These are phyloP conservation scores for Trigoniulus corallinus DNA, from an alignment of 1,140 invertebrate genomes.

Conservation along the genomic window DNA sequence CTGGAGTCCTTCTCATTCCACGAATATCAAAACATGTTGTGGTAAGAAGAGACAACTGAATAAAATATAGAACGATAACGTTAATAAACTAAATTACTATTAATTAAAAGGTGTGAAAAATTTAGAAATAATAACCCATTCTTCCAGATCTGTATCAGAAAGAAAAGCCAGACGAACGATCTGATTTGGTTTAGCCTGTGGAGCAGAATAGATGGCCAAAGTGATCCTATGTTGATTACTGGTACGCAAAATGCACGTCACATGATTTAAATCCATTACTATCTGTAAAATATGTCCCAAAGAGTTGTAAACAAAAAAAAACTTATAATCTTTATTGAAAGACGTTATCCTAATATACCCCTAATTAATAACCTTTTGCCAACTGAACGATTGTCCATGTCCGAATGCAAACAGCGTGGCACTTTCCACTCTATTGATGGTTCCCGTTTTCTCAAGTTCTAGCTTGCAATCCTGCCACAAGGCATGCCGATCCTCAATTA, in stretches of 20 bases:
- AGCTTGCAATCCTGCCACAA: constrained; percentile 52
- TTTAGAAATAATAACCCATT: too few species aligned
- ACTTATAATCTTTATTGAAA: too few species aligned
- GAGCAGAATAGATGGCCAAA: not conserved
- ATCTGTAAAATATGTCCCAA: not conserved
- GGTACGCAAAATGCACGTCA: not conserved
- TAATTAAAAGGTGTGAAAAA: not conserved
- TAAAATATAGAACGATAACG: constrained; percentile 1
- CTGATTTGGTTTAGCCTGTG: not conserved
- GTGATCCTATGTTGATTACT: not conserved
- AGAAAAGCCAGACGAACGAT: constrained; percentile 40
- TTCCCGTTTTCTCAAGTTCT: constrained; percentile 61
- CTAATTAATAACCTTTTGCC: not conserved
- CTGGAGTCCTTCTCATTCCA: constrained; percentile 44
- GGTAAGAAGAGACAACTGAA: constrained; percentile 17
- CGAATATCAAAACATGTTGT: constrained; percentile 44
- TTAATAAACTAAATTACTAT: not conserved
- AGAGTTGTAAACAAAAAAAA: too few species aligned
- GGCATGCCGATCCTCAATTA: constrained; percentile 5
- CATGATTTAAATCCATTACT: not conserved
- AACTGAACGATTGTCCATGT: not conserved
- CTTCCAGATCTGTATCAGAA: constrained; percentile 63
- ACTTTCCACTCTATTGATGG: constrained; percentile 33
- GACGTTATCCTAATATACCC: not conserved
- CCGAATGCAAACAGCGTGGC: not conserved